Conservation (phyloP, 1,140 invertebrate genomes). For the Drosophila carrolli region DNA sequence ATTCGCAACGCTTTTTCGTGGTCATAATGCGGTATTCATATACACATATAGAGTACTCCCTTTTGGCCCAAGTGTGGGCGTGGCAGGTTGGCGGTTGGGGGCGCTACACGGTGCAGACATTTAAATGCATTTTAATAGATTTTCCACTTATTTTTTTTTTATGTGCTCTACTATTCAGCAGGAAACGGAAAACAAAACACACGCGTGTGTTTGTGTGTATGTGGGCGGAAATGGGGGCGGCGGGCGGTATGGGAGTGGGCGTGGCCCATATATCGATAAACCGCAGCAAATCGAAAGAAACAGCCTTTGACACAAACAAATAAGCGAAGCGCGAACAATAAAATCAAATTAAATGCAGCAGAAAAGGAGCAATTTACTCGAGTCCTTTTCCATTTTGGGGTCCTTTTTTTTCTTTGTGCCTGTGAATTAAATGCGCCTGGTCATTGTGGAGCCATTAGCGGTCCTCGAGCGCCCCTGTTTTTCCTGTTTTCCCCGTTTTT, state of each 20-base stretch:
- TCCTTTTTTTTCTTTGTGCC: slow-evolving; percentile 4
- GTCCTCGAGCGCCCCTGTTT: slow-evolving; percentile 32
- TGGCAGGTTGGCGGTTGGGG: slow-evolving; percentile 12
- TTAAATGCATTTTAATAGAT: slow-evolving; percentile 77
- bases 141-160: slow-evolving; percentile 19
- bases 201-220: slow-evolving; percentile 1
- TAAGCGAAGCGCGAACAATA: slow-evolving; percentile 67
- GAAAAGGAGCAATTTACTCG: slow-evolving; percentile 56
- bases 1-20: slow-evolving; percentile 63
- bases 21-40: slow-evolving; percentile 42
- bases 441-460: slow-evolving; percentile 81
- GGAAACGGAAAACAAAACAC: slow-evolving; percentile 49
- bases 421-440: slow-evolving; percentile 43
- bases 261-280: slow-evolving; percentile 62
- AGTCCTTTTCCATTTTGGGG: slow-evolving; percentile 7
- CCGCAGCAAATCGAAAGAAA: slow-evolving; percentile 51
- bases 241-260: slow-evolving; percentile 27
- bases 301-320: slow-evolving; percentile 70
- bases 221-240: slow-evolving; percentile 19
- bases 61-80: slow-evolving; percentile 35
- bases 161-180: slow-evolving; percentile 3
- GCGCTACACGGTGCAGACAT: slow-evolving; percentile 51
- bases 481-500: slow-evolving; percentile 9
- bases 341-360: slow-evolving; percentile 70
- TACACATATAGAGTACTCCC: slow-evolving; percentile 5